These are phyloP conservation scores for Sinocyclocheilus grahami DNA, from an alignment of 2,113 vertebrate genomes.

Conservation along the genomic window DNA sequence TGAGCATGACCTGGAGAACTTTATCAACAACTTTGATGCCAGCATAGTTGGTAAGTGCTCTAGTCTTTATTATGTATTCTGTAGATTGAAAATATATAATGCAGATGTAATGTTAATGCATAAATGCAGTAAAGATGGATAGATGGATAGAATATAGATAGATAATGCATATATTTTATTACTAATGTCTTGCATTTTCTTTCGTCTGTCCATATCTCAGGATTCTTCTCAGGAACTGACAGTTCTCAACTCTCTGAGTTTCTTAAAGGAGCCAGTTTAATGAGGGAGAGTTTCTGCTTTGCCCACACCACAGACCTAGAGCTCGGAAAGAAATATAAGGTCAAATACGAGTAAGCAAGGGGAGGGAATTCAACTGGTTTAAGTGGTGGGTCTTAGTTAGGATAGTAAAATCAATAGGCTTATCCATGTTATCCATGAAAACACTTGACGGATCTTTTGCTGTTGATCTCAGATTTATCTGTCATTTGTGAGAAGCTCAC, in stretches of 20 bases:
- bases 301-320: constrained; percentile 63
- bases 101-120: background rate
- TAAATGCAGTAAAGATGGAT: background rate
- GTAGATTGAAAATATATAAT: background rate
- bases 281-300: constrained; percentile 75
- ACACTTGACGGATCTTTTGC: background rate
- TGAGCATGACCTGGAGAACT: constrained; percentile 69
- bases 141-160: background rate
- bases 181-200: background rate
- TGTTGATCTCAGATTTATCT: background rate
- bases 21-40: constrained; percentile 70
- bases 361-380: too few species aligned
- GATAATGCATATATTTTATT: background rate
- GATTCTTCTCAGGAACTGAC: constrained; percentile 68
- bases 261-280: constrained; percentile 66
- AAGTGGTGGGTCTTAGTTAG: too few species aligned
- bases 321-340: constrained; percentile 53
- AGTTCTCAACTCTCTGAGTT: constrained; percentile 66
- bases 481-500: background rate
- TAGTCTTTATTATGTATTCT: background rate
- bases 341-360: constrained; percentile 65
- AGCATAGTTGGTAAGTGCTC: constrained; percentile 70
- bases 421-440: background rate
- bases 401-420: background rate
- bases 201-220: constrained; percentile 53